These are phyloP conservation scores for Eospalax fontanierii DNA, from an alignment of 2,797 vertebrate species.

Conservation along the genomic window DNA sequence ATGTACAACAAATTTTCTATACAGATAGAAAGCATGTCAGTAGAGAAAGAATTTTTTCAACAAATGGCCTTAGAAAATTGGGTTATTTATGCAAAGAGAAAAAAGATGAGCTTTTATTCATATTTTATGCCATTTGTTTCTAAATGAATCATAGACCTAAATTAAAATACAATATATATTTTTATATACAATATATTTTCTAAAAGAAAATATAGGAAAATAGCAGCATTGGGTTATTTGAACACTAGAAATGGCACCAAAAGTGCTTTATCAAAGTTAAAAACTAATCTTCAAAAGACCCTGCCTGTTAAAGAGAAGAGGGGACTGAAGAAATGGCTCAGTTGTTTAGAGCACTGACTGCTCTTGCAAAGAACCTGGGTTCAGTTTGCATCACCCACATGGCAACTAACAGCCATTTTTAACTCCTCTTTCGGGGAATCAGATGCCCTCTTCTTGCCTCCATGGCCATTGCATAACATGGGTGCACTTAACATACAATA, in stretches of 20 bases:
- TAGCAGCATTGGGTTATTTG: background rate
- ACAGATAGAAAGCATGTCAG: background rate
- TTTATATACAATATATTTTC: no score
- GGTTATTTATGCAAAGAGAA: background rate
- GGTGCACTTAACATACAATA: no score
- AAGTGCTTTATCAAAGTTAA: slow-evolving; percentile 21
- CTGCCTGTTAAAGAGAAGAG: background rate
- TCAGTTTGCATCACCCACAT: no score
- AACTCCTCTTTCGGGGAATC: no score
- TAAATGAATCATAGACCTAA: background rate
- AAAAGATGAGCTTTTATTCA: background rate
- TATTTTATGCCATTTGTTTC: background rate
- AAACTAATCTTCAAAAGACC: background rate
- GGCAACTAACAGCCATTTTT: no score
- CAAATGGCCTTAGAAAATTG: background rate
- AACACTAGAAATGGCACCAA: slow-evolving; percentile 20
- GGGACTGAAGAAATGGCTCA: no score
- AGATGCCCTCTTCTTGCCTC: no score
- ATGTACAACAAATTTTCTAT: background rate
- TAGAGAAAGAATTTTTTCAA: slow-evolving; percentile 43
- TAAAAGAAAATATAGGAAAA: slow-evolving; percentile 21
- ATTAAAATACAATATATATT: no score
- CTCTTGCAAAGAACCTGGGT: no score
- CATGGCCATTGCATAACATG: no score
- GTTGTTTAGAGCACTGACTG: no score